phyloP scores from a whole-genome alignment of 2,888 invertebrate genomes.

The Auanema sp. region DNA sequence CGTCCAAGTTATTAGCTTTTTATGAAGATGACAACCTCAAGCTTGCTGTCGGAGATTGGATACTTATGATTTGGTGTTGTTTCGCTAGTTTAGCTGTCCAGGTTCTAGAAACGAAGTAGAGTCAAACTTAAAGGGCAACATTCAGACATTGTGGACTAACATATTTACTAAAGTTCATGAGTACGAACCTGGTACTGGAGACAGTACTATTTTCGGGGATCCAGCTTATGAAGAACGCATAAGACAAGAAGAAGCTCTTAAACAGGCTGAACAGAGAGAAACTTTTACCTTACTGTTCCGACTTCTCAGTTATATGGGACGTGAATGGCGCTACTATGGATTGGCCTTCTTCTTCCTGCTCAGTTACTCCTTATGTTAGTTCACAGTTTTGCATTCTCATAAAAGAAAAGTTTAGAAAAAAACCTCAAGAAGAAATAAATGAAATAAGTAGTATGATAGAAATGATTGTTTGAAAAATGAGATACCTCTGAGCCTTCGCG shows the following conservation, averaged over 20 bases:
- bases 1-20: slow-evolving; percentile 60
- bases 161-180: slow-evolving; percentile 56
- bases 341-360: slow-evolving; percentile 60
- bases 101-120: too few species aligned
- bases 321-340: slow-evolving; percentile 59
- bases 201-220: slow-evolving; percentile 41
- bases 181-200: slow-evolving; percentile 35
- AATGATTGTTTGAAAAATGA: not conserved
- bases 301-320: slow-evolving; percentile 59
- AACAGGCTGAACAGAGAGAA: slow-evolving; percentile 55
- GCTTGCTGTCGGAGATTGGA: slow-evolving; percentile 62
- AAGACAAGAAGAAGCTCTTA: slow-evolving; percentile 48
- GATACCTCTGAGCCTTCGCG: not conserved
- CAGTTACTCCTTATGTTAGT: slow-evolving; percentile 58
- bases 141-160: slow-evolving; percentile 55
- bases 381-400: too few species aligned
- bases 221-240: slow-evolving; percentile 34
- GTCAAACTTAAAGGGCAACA: not conserved
- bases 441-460: too few species aligned
- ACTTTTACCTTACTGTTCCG: slow-evolving; percentile 56
- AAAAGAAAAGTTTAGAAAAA: too few species aligned
- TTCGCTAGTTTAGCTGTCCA: slow-evolving; percentile 56
- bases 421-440: too few species aligned
- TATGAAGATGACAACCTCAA: slow-evolving; percentile 53
- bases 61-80: slow-evolving; percentile 63